Base-by-base conservation (phyloP, 2,113 vertebrate genomes). In the Cebidichthys violaceus region DNA sequence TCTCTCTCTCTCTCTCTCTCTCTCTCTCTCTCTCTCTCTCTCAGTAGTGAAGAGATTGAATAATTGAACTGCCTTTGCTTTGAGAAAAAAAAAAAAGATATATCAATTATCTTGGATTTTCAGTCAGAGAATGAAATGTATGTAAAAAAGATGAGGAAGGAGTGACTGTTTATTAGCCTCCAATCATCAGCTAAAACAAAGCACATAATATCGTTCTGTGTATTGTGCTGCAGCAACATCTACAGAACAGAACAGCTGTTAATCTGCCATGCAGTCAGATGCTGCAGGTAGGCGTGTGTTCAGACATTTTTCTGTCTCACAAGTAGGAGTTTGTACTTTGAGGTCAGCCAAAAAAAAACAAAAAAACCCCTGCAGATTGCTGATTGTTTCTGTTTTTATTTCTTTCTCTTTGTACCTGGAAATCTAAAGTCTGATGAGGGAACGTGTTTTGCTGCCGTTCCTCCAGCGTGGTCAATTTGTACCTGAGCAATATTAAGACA, bases 71-170 rank as follows among this genome's bases (percentile, higher is more conserved):
- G 70, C 50, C 27, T 86, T 83, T 82, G 60, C 79, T 57, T 22
- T 60, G 69, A 90, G 31, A 15, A 79, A 73, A 85, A 74, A 8
- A 70, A 81, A 81, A 76, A 79, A 79, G 78, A 87, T 84, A 67
- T 83, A 90, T 92, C 70, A 88, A 73, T 92, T 90, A 83, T 85
- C 59, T 62, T 20, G 68, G 24, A 89, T 54, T 87, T 82, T 86
- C 76, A 81, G 69, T 18, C 60, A 22, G 47, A 86, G 84, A 86
- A 90, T 77, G 39, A 15, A 68, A 77, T 20, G 65, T 24, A 67
- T 39, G 27, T 9, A 24, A 11, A 71, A 50, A 47, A 41, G 52
- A 62, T 20, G n/a, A 9, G 13, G 54, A 41, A 7, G 20, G 62
- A 62, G 24, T 59, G 64, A 20, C 11, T 66, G 18, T 86, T 87